Evolutionary conservation across 2,888 invertebrate genomes (phyloP).

Genomic region (Onchidella celtica): DNA sequence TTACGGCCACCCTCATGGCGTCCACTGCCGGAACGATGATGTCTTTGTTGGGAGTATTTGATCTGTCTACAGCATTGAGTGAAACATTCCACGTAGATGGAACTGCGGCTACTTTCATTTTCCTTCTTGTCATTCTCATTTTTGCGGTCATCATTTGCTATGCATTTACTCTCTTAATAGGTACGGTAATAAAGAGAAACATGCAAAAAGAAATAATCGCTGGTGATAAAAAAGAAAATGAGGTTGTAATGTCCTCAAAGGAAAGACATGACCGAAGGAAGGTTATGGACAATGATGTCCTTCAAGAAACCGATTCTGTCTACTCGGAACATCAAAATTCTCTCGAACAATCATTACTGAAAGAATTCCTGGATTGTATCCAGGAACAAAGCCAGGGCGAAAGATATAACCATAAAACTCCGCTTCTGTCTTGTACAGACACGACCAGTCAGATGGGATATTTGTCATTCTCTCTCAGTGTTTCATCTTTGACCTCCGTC

Average conservation of each 20-base stretch:
- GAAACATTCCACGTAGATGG: slow-evolving; percentile 32
- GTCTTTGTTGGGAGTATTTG: slow-evolving; percentile 26
- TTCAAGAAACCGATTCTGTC: not conserved
- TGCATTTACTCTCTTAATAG: not conserved
- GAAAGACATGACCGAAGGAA: too few relatives aligned
- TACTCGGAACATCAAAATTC: not conserved
- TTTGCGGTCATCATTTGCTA: not conserved
- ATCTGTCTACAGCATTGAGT: slow-evolving; percentile 15
- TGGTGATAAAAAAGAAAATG: not conserved
- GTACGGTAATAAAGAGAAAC: not conserved
- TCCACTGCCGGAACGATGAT: slow-evolving; percentile 34
- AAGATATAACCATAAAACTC: not conserved
- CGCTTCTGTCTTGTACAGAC: not conserved
- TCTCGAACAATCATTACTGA: too few relatives aligned
- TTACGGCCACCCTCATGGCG: slow-evolving; percentile 2
- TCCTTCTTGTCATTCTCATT: slow-evolving; percentile 25
- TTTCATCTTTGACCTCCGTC: not conserved
- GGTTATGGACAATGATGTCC: not conserved
- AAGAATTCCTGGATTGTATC: too few relatives aligned
- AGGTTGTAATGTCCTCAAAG: not conserved
- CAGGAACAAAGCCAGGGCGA: not conserved
- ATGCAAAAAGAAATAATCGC: not conserved
- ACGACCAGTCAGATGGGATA: not conserved
- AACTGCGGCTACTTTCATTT: slow-evolving; percentile 26
- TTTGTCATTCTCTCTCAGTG: not conserved